Evolutionary conservation across 2,797 vertebrate species (phyloP).

Genomic region (Smutsia gigantea): DNA sequence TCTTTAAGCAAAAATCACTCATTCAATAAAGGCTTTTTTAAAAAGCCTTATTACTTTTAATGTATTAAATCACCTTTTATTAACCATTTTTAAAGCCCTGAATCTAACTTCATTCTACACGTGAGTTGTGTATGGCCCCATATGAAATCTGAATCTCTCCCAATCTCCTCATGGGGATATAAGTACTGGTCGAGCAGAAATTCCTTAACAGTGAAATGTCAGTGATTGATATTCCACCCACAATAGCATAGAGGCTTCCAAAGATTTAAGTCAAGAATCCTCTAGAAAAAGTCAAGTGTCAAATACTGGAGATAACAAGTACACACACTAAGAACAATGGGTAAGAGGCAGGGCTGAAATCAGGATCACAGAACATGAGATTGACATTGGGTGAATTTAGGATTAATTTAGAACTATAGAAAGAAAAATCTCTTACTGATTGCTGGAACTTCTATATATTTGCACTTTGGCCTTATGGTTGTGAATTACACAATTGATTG

Average conservation of each 20-base stretch:
- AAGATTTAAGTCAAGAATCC: neutral
- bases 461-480: neutral
- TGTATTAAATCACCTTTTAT: neutral
- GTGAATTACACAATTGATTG: neutral
- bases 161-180: rapidly evolving
- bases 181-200: neutral
- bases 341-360: neutral
- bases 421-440: neutral
- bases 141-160: neutral
- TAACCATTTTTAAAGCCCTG: neutral
- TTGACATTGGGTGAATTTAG: neutral
- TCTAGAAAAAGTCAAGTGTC: neutral
- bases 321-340: neutral
- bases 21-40: neutral
- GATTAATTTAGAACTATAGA: neutral
- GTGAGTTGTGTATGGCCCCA: neutral
- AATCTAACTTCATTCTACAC: neutral
- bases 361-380: neutral
- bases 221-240: neutral
- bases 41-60: neutral
- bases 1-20: neutral
- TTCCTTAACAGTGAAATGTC: neutral
- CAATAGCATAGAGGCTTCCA: neutral
- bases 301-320: neutral
- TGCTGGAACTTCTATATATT: neutral